Percentiles rank a stretch among this genome's conserved stretches.
Evolutionary conservation across 2,797 vertebrate species (phyloP).

Genomic region (Oreonectes daqikongensis): DNA sequence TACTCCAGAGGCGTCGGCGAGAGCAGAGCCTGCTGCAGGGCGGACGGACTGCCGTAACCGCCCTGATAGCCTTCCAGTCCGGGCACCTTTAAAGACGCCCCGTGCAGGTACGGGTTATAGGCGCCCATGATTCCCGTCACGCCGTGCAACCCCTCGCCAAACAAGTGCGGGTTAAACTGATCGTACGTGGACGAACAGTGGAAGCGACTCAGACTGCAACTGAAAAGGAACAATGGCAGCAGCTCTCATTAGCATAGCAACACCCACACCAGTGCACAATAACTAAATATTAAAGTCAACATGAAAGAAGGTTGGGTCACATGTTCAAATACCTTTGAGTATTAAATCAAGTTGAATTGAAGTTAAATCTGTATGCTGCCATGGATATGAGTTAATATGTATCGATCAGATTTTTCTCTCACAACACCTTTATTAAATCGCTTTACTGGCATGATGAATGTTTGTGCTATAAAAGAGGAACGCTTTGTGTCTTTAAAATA

Average conservation of each 20-base stretch:
- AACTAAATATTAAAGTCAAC: neutral
- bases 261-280: neutral
- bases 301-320: neutral
- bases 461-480: no score
- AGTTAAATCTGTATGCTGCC: no score
- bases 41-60: conserved; percentile 84
- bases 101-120: conserved; percentile 82
- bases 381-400: no score
- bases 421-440: no score
- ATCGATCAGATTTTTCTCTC: no score
- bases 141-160: conserved; percentile 76
- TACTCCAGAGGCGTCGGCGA: conserved; percentile 94
- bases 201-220: conserved; percentile 87
- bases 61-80: conserved; percentile 87
- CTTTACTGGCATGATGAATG: no score
- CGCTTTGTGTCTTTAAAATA: no score
- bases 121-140: conserved; percentile 71
- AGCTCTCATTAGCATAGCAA: neutral
- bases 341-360: no score
- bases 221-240: conserved; percentile 57
- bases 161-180: conserved; percentile 91
- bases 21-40: conserved; percentile 95
- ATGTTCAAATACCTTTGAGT: no score
- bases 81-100: conserved; percentile 86
- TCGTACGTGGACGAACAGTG: conserved; percentile 85